Evolutionary conservation across 2,888 invertebrate species (phyloP).

Genomic region (Ganaspis brasiliensis): DNA sequence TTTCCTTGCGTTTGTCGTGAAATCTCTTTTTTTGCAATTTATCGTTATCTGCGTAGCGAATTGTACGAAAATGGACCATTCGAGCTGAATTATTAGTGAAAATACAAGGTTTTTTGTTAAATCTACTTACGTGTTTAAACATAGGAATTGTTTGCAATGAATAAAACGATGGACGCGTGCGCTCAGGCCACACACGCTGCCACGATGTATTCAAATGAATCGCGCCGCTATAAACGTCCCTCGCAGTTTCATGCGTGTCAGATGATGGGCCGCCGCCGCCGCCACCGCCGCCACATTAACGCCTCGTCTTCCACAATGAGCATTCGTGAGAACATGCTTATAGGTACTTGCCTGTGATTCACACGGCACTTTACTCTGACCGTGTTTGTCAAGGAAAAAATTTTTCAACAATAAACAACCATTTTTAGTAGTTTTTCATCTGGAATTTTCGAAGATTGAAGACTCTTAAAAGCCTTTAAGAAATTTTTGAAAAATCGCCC

Average conservation of each 20-base stretch:
- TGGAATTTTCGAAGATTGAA: too few species aligned
- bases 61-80: slow-evolving; percentile 61
- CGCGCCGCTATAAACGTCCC: slow-evolving; percentile 47
- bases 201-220: slow-evolving; percentile 73
- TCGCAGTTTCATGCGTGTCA: slow-evolving; percentile 49
- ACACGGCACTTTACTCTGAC: slow-evolving; percentile 26
- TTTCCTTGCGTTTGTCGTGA: background rate
- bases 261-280: slow-evolving; percentile 52
- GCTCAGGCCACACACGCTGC: slow-evolving; percentile 69
- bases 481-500: too few species aligned
- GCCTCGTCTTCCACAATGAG: slow-evolving; percentile 35
- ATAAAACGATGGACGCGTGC: slow-evolving; percentile 60
- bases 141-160: background rate
- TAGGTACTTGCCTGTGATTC: slow-evolving; percentile 38
- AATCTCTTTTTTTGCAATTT: slow-evolving; percentile 57
- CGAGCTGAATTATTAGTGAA: slow-evolving; percentile 60
- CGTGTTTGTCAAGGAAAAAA: slow-evolving; percentile 3
- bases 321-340: slow-evolving; percentile 39
- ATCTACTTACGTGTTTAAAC: slow-evolving; percentile 40
- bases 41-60: slow-evolving; percentile 58
- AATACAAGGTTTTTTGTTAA: slow-evolving; percentile 58
- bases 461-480: too few species aligned
- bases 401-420: background rate
- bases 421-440: background rate
- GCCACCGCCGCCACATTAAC: slow-evolving; percentile 47